Evolutionary conservation across 2,888 invertebrate genomes (phyloP), one percentile per base, ranked within the genome.

Genomic region (Alloplasta piceator): DNA sequence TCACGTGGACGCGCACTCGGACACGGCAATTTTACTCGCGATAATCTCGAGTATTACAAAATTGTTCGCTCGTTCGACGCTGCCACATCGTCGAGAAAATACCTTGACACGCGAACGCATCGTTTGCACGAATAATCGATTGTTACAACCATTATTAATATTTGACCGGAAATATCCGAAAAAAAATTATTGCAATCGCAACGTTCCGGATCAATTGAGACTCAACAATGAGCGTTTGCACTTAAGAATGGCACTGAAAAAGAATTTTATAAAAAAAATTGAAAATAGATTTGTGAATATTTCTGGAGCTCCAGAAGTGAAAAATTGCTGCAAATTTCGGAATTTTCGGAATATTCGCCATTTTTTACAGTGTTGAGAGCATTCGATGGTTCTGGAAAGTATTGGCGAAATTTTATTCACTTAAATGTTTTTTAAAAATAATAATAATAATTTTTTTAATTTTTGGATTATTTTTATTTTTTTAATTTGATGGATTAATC

Each of bases 21-120:
- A 81, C 81, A 71, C 66, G 74, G 60, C 78, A 74, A 74, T 81
- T 81, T 81, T 75, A 81, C 55, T 83, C 83, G 80, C 86, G 81
- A 86, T 86, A 83, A 84, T 85, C 84, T 83, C 82, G 81, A 79
- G 81, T 81, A 75, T 64, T 70, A 80, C 73, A 84, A 86, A 87
- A 75, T 75, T 50, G 78, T 78, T 43, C 63, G 36, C 46, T 83
- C 83, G 82, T 75, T 80, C 77, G 46, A 61, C 64, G 79, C 67
- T 36, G 82, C 39, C 63, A 67, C 64, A 80, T 83, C 78, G 78
- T 61, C 70, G 82, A 52, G 16, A 36, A 72, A 43, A 16, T 14
- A 72, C 73, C 61, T 68, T 52, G 66, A 80, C 77, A 74, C 81
- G 75, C 77, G 41, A 70, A 63, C 61, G 14, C 52, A 43, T 55